phyloP scores from a whole-genome alignment of 2,888 invertebrate species.

The Amphimallon solstitiale region DNA sequence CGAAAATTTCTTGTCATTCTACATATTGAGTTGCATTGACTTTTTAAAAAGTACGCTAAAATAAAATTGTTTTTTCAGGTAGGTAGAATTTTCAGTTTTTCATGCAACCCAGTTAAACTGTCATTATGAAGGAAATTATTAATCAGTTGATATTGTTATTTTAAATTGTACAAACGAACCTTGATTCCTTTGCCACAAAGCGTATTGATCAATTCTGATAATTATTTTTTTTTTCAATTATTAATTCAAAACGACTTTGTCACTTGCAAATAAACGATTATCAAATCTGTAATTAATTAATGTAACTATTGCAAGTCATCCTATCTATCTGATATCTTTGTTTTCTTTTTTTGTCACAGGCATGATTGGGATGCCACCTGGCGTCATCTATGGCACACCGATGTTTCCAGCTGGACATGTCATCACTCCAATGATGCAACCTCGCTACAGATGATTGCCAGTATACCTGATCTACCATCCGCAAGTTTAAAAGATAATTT shows the following conservation, averaged over 20 bases:
- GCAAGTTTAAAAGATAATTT: slow-evolving; percentile 56
- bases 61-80: too few species aligned
- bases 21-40: too few species aligned
- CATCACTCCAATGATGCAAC: slow-evolving; percentile 77
- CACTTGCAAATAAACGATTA: neutral
- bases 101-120: too few species aligned
- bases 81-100: too few species aligned
- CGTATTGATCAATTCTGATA: too few species aligned
- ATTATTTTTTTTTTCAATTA: neutral
- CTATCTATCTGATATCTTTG: slow-evolving; percentile 11
- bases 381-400: slow-evolving; percentile 62
- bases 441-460: slow-evolving; percentile 87
- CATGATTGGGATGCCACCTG: slow-evolving; percentile 64
- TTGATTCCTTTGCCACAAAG: too few species aligned
- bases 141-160: too few species aligned
- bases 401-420: slow-evolving; percentile 63
- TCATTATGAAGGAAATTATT: too few species aligned
- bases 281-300: neutral
- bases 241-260: slow-evolving; percentile 5
- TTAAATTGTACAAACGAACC: too few species aligned
- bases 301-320: neutral
- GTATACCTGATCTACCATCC: slow-evolving; percentile 68
- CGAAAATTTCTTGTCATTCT: too few species aligned
- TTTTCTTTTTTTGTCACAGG: slow-evolving; percentile 57
- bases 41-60: too few species aligned